Base-by-base conservation (phyloP, 2,797 vertebrate genomes). In the Austrolebias charrua region DNA sequence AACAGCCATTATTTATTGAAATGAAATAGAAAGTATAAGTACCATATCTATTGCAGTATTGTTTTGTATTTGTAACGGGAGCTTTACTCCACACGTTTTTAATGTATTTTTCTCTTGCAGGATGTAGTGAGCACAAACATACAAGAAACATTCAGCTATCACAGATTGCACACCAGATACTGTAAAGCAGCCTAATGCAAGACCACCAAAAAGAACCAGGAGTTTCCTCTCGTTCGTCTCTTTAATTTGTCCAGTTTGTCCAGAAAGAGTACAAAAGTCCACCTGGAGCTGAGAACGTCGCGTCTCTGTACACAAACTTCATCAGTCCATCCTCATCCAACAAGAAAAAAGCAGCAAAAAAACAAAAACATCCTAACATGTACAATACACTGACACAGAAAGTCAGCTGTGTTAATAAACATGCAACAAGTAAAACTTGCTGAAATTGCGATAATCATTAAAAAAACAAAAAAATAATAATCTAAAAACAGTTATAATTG, bases 401-500 rank as follows among this genome's bases (percentile, higher is more conserved):
- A 96, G 96, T 97, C 97, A 97, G 95, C 93, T 92, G 92, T 95
- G 95, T 97, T 97, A 96, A 95, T 93, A 94, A 89, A 96, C 96
- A 98, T 98, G 96, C 95, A 95, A 97, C 95, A 98, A 96, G 95
- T 96, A 96, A 97, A 96, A 97, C 95, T 96, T 98, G 96, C 96
- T 96, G 95, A 94, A 95, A 96, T 95, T 87, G 94, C 94, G 79
- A 95, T 94, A 95, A 95, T 92, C 90, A 93, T 94, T 92, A 94
- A 85, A 95, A 95, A 95, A 38, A 93, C 94, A 92, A 94, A 85
- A 95, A 95, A 95, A 38, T 83, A 95, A 95, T 96, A 88, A 91
- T 92, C 95, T 94, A 94, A 96, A 97, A 94, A 90, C 93, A 92
- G 93, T 94, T 82, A 94, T 92, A 94, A 94, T 95, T 94, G 96